Conservation (phyloP, 2,797 vertebrate genomes). For the Pseudomugil gertrudae region DNA sequence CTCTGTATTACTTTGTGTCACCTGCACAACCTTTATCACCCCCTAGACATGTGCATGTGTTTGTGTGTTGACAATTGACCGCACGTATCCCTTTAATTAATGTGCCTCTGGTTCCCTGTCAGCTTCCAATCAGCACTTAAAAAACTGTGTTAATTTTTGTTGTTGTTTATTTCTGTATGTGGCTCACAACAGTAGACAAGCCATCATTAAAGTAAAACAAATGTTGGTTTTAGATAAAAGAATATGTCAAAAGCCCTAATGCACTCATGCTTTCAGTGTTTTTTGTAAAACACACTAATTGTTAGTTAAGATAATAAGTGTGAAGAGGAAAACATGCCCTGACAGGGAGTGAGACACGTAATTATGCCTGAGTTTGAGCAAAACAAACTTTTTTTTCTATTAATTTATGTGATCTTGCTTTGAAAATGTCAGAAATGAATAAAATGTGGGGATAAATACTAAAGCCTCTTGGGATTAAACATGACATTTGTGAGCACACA, state of each 20-base stretch:
- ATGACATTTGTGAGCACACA: conserved; percentile 6
- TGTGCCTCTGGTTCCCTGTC: conserved; percentile 1
- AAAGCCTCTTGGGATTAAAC: conserved; percentile 8
- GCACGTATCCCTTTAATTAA: conserved; percentile 33
- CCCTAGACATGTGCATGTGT: conserved; percentile 6
- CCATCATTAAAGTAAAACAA: conserved; percentile 8
- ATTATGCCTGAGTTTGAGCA: conserved; percentile 11
- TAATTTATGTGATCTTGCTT: not conserved
- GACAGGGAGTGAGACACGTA: conserved; percentile 3
- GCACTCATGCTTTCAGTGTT: conserved; percentile 2
- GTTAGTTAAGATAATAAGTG: conserved; percentile 27
- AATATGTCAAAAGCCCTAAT: not conserved
- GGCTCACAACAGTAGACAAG: conserved; percentile 10
- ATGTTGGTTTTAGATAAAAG: conserved; percentile 25
- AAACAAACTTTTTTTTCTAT: conserved; percentile 19
- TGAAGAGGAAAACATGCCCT: conserved; percentile 10
- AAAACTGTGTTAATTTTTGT: not conserved
- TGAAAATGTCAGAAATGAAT: conserved; percentile 13
- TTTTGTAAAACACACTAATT: conserved; percentile 38
- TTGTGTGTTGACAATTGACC: not conserved
- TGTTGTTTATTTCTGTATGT: conserved; percentile 1
- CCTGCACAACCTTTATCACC: conserved; percentile 45
- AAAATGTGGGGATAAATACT: not conserved
- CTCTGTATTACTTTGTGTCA: conserved; percentile 57
- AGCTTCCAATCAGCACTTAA: conserved; percentile 11